Percentiles rank a stretch among this genome's conserved stretches.
phyloP scores from a whole-genome alignment of 2,888 invertebrate species.

The Octodonta nipae region DNA sequence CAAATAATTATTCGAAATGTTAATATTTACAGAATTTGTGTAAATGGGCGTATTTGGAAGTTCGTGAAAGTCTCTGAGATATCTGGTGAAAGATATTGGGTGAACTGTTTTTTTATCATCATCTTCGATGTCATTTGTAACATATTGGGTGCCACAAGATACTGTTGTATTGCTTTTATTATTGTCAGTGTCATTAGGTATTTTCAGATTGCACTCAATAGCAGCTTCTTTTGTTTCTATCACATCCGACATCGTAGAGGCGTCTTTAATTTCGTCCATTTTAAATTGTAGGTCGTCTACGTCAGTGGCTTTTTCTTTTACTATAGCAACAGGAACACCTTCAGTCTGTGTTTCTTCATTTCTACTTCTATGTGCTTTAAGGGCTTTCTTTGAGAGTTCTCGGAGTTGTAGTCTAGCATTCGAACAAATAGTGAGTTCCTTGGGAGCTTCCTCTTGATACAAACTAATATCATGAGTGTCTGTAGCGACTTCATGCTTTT shows the following conservation, averaged over 20 bases:
- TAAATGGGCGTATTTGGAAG: constrained; percentile 29
- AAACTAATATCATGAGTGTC: constrained; percentile 25
- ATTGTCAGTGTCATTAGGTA: constrained; percentile 23
- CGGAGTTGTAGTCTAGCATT: constrained; percentile 45
- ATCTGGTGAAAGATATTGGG: constrained; percentile 31
- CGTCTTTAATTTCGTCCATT: constrained; percentile 29
- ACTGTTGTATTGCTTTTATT: constrained; percentile 27
- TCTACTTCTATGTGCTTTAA: constrained; percentile 40
- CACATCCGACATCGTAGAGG: constrained; percentile 32
- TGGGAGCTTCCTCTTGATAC: constrained; percentile 10
- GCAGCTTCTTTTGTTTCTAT: constrained; percentile 37
- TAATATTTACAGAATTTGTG: constrained; percentile 44
- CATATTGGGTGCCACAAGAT: constrained; percentile 34
- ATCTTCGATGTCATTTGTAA: constrained; percentile 24
- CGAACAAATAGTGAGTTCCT: constrained; percentile 42
- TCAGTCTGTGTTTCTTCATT: constrained; percentile 47
- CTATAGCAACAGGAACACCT: constrained; percentile 36
- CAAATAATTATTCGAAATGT: constrained; percentile 43
- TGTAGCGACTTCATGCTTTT: constrained; percentile 38
- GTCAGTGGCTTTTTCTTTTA: constrained; percentile 46
- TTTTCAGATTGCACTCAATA: constrained; percentile 35
- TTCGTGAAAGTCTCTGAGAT: constrained; percentile 22
- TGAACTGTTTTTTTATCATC: constrained; percentile 6
- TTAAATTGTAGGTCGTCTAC: constrained; percentile 41
- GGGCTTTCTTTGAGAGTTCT: constrained; percentile 46